Evolutionary conservation across 2,113 vertebrate genomes (phyloP).

Genomic region (Eleginops maclovinus): DNA sequence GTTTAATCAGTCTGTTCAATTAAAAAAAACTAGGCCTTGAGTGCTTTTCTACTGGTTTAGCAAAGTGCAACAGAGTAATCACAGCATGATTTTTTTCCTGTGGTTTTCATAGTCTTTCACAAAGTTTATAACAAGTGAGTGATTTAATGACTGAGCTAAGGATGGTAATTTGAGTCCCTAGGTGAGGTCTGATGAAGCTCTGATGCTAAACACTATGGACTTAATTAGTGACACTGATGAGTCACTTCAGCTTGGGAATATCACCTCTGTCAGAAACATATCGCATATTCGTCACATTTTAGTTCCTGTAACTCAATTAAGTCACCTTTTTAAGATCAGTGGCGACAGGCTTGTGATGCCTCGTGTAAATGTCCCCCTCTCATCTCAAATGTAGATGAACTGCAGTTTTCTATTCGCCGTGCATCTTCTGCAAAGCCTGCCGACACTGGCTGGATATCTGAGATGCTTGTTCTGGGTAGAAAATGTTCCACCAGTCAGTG

Average conservation of each 20-base stretch:
- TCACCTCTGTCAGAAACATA: too few species aligned
- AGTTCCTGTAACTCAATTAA: background rate
- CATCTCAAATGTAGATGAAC: conserved; percentile 18
- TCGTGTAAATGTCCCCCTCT: conserved; percentile 1
- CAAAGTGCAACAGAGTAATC: background rate
- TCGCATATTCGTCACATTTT: background rate
- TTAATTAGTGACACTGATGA: background rate
- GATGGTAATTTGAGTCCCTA: background rate
- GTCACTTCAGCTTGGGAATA: background rate
- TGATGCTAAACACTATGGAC: background rate
- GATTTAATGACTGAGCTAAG: background rate
- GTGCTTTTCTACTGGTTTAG: background rate
- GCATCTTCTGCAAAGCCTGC: conserved; percentile 22
- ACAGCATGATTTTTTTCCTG: background rate
- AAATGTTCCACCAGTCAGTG: conserved; percentile 61
- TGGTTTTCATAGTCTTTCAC: background rate
- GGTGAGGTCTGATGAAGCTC: background rate
- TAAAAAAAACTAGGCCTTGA: too few species aligned
- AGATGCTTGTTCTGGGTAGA: conserved; percentile 53
- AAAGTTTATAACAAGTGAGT: background rate
- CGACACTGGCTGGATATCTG: conserved; percentile 36
- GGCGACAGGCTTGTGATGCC: background rate
- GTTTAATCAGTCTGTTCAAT: background rate
- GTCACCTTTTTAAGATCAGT: background rate
- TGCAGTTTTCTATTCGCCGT: background rate